Conservation (phyloP, 2,888 invertebrate species). For the Tenthredo distinguenda region DNA sequence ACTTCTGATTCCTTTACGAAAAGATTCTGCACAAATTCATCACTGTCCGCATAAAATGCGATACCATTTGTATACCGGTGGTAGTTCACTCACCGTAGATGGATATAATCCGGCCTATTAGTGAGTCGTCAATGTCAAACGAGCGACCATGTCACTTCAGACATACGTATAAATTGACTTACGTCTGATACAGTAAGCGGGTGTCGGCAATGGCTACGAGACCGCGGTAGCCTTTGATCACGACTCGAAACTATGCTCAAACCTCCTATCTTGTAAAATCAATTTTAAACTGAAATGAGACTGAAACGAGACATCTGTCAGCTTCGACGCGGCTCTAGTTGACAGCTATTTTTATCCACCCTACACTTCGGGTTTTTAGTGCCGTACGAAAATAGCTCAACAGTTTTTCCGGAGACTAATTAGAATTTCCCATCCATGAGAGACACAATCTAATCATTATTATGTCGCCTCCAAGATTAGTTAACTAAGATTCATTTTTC, state of each 20-base stretch:
- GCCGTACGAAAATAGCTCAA: constrained; percentile 18
- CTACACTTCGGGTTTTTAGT: not conserved
- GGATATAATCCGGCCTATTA: constrained; percentile 45
- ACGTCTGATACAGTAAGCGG: constrained; percentile 34
- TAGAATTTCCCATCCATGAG: constrained; percentile 5
- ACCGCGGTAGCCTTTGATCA: constrained; percentile 44
- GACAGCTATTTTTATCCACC: constrained; percentile 40
- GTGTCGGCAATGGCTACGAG: not conserved
- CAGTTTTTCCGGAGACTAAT: constrained; percentile 1
- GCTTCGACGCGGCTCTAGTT: constrained; percentile 20
- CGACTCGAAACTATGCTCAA: constrained; percentile 15
- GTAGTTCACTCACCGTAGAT: constrained; percentile 35
- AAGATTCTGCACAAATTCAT: constrained; percentile 37
- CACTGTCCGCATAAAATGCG: constrained; percentile 39
- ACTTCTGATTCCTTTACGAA: constrained; percentile 28
- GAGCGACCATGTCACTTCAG: constrained; percentile 29
- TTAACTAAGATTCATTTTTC: not conserved
- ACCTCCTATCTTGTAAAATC: constrained; percentile 40
- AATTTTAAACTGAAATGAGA: constrained; percentile 45
- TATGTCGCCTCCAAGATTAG: not conserved
- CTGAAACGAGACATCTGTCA: constrained; percentile 43
- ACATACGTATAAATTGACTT: constrained; percentile 21
- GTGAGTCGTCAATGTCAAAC: constrained; percentile 37
- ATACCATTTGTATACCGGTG: constrained; percentile 44
- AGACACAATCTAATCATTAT: not conserved